Conservation (phyloP, 2,888 invertebrate genomes). For the Chymomyza fuscimana region DNA sequence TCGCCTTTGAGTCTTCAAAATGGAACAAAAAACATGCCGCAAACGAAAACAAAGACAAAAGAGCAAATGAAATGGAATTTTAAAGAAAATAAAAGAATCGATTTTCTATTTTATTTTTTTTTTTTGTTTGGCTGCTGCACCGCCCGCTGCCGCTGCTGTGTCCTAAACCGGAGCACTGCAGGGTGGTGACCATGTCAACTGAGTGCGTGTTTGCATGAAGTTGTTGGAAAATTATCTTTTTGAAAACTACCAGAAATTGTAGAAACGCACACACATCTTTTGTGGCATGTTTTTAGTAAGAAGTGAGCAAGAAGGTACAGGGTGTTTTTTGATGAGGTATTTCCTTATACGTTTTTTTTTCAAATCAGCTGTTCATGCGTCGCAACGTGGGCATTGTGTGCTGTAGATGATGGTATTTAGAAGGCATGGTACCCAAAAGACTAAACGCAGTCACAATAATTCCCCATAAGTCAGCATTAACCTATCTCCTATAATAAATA, state of each 20-base stretch:
- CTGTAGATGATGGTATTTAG: no score
- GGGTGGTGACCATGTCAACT: neutral
- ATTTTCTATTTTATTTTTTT: slow-evolving; percentile 42
- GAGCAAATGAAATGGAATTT: slow-evolving; percentile 65
- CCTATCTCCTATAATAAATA: no score
- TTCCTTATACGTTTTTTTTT: no score
- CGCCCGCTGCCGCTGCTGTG: slow-evolving; percentile 44
- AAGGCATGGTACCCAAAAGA: no score
- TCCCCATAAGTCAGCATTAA: no score
- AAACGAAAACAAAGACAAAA: slow-evolving; percentile 53
- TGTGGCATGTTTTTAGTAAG: slow-evolving; percentile 58
- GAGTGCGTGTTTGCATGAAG: slow-evolving; percentile 2
- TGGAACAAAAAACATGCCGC: slow-evolving; percentile 69
- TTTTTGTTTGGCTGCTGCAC: slow-evolving; percentile 40
- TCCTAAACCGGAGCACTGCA: slow-evolving; percentile 55
- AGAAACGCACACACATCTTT: slow-evolving; percentile 30
- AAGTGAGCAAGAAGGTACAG: slow-evolving; percentile 36
- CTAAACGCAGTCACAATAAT: no score
- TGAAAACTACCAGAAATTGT: neutral
- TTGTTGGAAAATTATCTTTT: slow-evolving; percentile 14
- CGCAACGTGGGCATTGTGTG: no score
- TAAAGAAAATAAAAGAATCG: slow-evolving; percentile 65
- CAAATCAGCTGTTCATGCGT: no score
- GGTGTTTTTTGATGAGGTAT: no score
- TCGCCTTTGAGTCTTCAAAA: slow-evolving; percentile 61